phyloP scores from a whole-genome alignment of 2,888 invertebrate species.

The Cryptocheilus praepositus region DNA sequence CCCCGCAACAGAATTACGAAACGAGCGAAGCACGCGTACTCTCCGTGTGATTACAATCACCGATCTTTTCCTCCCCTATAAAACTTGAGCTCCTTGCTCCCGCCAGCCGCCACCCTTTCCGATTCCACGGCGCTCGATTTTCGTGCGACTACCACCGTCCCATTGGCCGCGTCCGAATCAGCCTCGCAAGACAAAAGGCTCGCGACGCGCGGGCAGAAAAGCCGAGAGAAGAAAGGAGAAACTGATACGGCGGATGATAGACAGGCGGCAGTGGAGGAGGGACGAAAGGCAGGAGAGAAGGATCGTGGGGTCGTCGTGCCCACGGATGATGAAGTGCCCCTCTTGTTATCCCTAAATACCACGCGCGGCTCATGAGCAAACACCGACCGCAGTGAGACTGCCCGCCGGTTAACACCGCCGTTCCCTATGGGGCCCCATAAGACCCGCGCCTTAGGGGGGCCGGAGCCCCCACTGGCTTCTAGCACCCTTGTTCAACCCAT shows the following conservation, averaged over 20 bases:
- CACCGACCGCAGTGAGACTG: conserved; percentile 68
- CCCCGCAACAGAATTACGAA: no score
- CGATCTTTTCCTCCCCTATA: no score
- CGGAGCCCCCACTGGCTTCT: conserved; percentile 71
- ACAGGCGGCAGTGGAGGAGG: conserved; percentile 14
- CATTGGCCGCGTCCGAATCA: no score
- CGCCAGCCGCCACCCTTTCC: no score
- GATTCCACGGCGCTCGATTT: no score
- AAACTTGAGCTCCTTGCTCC: no score
- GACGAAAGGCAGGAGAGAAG: conserved; percentile 31
- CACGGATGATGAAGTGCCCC: conserved; percentile 72
- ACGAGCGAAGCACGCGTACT: no score
- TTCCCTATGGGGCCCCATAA: conserved; percentile 63
- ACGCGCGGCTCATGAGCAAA: conserved; percentile 72
- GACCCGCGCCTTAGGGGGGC: conserved; percentile 70
- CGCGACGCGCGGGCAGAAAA: no score
- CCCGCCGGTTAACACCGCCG: conserved; percentile 68
- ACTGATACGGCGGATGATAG: conserved; percentile 22
- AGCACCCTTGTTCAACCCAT: conserved; percentile 74
- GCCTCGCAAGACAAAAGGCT: no score
- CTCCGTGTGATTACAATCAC: no score
- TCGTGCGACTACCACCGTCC: no score
- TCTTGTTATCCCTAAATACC: conserved; percentile 73
- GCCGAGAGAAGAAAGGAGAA: no score
- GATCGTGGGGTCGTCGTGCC: conserved; percentile 59